phyloP scores from a whole-genome alignment of 1,140 invertebrate species.

The Teleopsis dalmanni region DNA sequence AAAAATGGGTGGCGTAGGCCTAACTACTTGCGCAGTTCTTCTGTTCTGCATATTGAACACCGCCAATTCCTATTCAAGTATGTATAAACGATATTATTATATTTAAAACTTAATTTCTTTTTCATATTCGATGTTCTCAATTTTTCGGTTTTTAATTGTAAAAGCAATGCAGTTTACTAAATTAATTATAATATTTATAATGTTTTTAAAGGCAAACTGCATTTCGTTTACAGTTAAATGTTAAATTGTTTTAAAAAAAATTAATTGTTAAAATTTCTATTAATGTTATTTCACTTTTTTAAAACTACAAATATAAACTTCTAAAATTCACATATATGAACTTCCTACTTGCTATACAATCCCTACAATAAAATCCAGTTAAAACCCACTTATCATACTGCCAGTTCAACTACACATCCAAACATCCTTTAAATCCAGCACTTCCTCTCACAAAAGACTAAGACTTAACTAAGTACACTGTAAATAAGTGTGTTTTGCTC shows the following conservation, averaged over 20 bases:
- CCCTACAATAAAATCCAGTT: too few species aligned
- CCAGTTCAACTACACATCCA: too few species aligned
- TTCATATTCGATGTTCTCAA: neutral
- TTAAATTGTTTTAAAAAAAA: neutral
- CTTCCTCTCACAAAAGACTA: neutral
- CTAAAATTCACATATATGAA: neutral
- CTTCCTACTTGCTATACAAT: neutral
- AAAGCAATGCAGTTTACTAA: neutral
- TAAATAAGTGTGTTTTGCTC: constrained; percentile 3
- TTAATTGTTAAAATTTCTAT: neutral
- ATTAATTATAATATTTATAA: neutral
- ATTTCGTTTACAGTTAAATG: constrained; percentile 2
- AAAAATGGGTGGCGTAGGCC: constrained; percentile 12
- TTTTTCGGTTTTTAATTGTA: too few species aligned
- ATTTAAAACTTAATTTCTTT: neutral
- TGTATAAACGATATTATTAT: constrained; percentile 14
- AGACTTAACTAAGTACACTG: neutral
- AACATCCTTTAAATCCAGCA: too few species aligned
- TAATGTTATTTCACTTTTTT: neutral
- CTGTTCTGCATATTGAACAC: constrained; percentile 17
- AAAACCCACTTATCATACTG: too few species aligned
- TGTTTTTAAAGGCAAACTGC: neutral
- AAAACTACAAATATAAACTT: neutral
- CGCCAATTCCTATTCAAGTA: constrained; percentile 40
- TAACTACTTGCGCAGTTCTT: constrained; percentile 12